Base-by-base conservation (phyloP, 2,113 vertebrate species). In the Synodontis membranacea region DNA sequence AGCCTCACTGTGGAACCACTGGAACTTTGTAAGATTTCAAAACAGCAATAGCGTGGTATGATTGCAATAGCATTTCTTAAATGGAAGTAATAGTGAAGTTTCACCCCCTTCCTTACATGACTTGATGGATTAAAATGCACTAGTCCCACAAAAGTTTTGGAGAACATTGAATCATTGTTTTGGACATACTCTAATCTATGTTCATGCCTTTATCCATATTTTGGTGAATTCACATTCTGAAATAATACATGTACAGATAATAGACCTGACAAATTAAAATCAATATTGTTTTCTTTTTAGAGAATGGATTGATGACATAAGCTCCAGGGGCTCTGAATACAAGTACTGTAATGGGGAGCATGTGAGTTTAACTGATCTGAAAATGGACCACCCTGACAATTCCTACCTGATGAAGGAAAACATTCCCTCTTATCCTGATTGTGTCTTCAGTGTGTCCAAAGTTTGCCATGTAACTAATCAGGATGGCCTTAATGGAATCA, bases 401-500 rank as follows among this genome's bases (percentile, higher is more conserved):
- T 0, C 1, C n/a, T 89, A 89, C 58, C 76, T 87, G 58, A 4
- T 0, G 14, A 85, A 56, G 0, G 2, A 10, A 21, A 60, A 52
- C 78, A 85, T 85, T 52, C 88, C 79, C 54, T 0, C 0, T 50
- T 87, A 82, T 82, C 88, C 88, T 14, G 3, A 85, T 23, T 76
- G 50, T 70, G 39, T 83, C 28, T 89, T 89, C 37, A 1, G 9
- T 0, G 60, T 34, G 6, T 0, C 70, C 23, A 78, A 78, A 0
- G 39, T 89, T 80, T 87, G 82, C 60, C 86, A 89, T 79, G 88
- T 87, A 50, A 89, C 88, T 8, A 79, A 72, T 0, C 6, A 19
- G 39, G 0, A 2, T 52, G 88, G 83, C 11, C 48, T 89, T 60
- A 0, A 37, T 14, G 82, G 75, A 25, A 86, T 89, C 42, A 31